Percentiles rank a stretch among this genome's conserved stretches.
phyloP scores from a whole-genome alignment of 1,140 invertebrate genomes.

The Achatina immaculata region DNA sequence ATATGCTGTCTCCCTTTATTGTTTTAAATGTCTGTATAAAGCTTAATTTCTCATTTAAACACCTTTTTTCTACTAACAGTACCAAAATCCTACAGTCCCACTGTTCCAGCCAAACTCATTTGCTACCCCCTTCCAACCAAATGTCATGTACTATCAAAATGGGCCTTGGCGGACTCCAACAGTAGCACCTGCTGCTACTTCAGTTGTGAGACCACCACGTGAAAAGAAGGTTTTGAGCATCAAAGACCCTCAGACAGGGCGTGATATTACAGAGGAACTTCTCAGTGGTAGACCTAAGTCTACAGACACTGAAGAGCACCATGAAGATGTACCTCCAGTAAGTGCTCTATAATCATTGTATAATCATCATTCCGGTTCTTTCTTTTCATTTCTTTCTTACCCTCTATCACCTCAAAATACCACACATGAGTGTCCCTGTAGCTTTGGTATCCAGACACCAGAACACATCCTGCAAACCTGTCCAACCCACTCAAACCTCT shows the following conservation, averaged over 20 bases:
- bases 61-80: background rate
- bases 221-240: conserved; percentile 18
- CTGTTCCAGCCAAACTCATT: background rate
- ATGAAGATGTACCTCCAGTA: conserved; percentile 21
- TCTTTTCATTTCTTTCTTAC: too few species aligned
- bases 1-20: too few species aligned
- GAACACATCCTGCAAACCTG: too few species aligned
- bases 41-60: too few species aligned
- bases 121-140: background rate
- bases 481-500: too few species aligned
- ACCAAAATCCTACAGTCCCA: conserved; percentile 1
- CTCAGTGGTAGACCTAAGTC: background rate
- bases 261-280: conserved; percentile 14
- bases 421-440: too few species aligned
- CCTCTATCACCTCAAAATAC: too few species aligned
- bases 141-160: conserved; percentile 15
- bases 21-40: too few species aligned
- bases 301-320: background rate
- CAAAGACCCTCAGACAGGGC: conserved; percentile 23
- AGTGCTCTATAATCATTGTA: background rate
- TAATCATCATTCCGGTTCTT: too few species aligned
- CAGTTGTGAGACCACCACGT: background rate
- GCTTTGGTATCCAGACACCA: too few species aligned
- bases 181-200: background rate
- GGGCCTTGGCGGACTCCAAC: background rate